Conservation (phyloP, 2,888 invertebrate genomes). For the Fissipunctia ypsillon region DNA sequence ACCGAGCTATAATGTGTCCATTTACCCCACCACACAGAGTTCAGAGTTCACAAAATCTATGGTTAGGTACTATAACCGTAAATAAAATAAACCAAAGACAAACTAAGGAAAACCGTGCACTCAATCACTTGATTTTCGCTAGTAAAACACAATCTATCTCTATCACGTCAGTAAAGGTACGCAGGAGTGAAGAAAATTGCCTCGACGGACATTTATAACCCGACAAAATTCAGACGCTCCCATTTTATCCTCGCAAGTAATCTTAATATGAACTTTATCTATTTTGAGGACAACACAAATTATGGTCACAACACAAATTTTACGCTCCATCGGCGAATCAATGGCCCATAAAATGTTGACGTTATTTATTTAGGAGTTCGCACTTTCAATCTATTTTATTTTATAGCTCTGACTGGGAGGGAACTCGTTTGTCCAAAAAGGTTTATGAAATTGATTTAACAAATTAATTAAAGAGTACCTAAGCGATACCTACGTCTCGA, state of each 20-base stretch:
- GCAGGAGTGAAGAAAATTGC: constrained; percentile 58
- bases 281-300: constrained; percentile 67
- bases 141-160: constrained; percentile 69
- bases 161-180: constrained; percentile 65
- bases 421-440: constrained; percentile 40
- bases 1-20: neutral
- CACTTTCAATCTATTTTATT: constrained; percentile 60
- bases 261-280: constrained; percentile 67
- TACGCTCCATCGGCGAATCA: constrained; percentile 70
- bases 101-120: constrained; percentile 58
- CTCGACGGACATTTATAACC: constrained; percentile 60
- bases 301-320: constrained; percentile 73
- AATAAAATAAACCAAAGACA: constrained; percentile 52
- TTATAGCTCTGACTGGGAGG: constrained; percentile 44
- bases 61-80: constrained; percentile 23
- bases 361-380: constrained; percentile 70
- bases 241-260: constrained; percentile 53
- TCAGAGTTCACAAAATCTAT: constrained; percentile 21
- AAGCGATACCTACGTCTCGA: constrained; percentile 23
- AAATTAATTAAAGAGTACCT: constrained; percentile 47
- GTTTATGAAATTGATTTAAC: constrained; percentile 47
- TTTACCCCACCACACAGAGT: neutral
- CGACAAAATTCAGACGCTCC: constrained; percentile 53
- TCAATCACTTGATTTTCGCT: constrained; percentile 68
- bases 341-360: constrained; percentile 72